phyloP scores from a whole-genome alignment of 2,888 invertebrate species.

The Drosophila stalkeri region DNA sequence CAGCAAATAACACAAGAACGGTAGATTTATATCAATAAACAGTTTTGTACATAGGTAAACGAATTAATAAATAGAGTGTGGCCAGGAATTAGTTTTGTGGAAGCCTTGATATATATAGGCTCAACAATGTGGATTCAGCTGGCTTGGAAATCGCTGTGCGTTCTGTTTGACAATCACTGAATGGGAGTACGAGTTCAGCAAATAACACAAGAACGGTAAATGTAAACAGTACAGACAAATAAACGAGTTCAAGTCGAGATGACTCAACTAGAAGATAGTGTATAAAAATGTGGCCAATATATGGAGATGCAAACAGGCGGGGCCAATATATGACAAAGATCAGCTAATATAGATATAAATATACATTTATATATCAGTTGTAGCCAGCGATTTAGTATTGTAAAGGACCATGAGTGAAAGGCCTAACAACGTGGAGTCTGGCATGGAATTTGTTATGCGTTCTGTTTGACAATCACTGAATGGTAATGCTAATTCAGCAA shows the following conservation, averaged over 20 bases:
- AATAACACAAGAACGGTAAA: slow-evolving; percentile 83
- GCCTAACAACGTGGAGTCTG: too few species aligned
- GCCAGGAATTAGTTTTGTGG: slow-evolving; percentile 36
- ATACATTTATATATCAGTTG: too few species aligned
- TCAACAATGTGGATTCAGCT: slow-evolving; percentile 46
- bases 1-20: slow-evolving; percentile 84
- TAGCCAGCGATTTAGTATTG: too few species aligned
- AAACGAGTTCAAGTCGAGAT: too few species aligned
- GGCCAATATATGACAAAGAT: too few species aligned
- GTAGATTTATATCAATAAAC: not conserved
- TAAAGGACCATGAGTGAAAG: slow-evolving; percentile 37
- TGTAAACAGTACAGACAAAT: not conserved
- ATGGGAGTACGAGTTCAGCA: slow-evolving; percentile 61
- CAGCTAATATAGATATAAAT: too few species aligned
- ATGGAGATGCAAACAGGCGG: slow-evolving; percentile 83
- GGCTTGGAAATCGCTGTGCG: slow-evolving; percentile 66
- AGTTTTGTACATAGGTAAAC: not conserved
- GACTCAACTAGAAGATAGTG: too few species aligned
- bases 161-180: slow-evolving; percentile 83
- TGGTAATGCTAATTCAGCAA: slow-evolving; percentile 65
- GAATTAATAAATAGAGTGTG: slow-evolving; percentile 16
- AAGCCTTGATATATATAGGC: slow-evolving; percentile 25
- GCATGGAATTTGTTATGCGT: slow-evolving; percentile 79
- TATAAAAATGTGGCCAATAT: slow-evolving; percentile 72
- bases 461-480: slow-evolving; percentile 83